A percentile compares a stretch with the other conserved stretches of the same genome.
Evolutionary conservation across 2,888 invertebrate species (phyloP).

Genomic region (Meganola albula): DNA sequence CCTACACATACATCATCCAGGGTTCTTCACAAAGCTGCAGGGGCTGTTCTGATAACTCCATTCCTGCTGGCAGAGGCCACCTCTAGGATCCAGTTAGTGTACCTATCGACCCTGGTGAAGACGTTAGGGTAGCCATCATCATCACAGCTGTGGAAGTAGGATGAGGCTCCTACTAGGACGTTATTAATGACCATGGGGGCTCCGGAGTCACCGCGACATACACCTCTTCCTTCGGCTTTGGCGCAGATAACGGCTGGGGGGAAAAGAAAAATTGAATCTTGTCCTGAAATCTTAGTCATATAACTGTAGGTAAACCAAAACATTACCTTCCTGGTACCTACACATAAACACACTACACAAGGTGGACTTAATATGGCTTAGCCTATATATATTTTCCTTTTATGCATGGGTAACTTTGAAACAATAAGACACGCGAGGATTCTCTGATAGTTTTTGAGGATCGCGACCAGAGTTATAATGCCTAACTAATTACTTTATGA

Average conservation of each 20-base stretch:
- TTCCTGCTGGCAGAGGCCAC: conserved; percentile 28
- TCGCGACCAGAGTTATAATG: no score
- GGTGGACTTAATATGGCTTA: no score
- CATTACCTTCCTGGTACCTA: no score
- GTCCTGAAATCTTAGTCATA: no score
- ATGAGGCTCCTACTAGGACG: conserved; percentile 37
- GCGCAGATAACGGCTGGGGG: conserved; percentile 49
- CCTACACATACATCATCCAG: neutral
- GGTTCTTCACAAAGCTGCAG: conserved; percentile 7
- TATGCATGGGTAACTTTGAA: no score
- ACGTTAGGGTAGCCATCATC: conserved; percentile 35
- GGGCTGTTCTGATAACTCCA: conserved; percentile 13
- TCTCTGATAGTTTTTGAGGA: no score
- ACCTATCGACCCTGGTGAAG: conserved; percentile 42
- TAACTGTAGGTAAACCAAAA: no score
- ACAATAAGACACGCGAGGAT: no score
- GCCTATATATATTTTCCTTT: no score
- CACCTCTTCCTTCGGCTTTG: conserved; percentile 29
- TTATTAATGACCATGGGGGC: conserved; percentile 43
- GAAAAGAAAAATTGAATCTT: neutral
- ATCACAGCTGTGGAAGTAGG: conserved; percentile 35
- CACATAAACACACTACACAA: no score
- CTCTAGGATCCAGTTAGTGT: conserved; percentile 47
- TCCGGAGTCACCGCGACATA: conserved; percentile 50
- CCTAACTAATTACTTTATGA: no score